Conservation (phyloP, 2,113 vertebrate genomes). For the Melanostigma gelatinosum region DNA sequence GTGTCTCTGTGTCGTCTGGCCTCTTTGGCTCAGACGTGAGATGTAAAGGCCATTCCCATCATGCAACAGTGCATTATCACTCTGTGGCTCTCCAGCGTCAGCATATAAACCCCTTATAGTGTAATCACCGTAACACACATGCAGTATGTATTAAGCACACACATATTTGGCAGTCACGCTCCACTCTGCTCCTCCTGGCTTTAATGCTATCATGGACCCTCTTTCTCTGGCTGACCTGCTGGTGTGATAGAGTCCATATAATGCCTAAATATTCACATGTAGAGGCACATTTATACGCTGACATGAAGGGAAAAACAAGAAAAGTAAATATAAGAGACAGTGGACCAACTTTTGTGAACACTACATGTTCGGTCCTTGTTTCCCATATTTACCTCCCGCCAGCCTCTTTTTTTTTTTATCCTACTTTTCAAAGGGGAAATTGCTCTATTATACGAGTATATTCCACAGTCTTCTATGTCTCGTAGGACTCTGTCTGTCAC, state of each 20-base stretch:
- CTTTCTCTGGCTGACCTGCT: background rate
- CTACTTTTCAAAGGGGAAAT: constrained; percentile 3
- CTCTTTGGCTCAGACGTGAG: constrained; percentile 49
- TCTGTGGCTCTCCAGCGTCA: constrained; percentile 56
- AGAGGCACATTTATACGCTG: constrained; percentile 2
- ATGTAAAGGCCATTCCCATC: constrained; percentile 75
- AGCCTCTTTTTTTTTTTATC: constrained; percentile 24
- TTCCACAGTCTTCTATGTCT: constrained; percentile 13
- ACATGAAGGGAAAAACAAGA: background rate
- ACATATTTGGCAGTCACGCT: constrained; percentile 32
- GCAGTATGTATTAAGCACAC: background rate
- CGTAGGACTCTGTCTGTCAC: background rate
- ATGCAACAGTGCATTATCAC: constrained; percentile 69
- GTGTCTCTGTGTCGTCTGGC: constrained; percentile 12
- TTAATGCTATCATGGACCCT: constrained; percentile 13
- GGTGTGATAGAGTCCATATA: constrained; percentile 13
- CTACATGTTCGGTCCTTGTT: constrained; percentile 6
- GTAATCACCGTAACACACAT: constrained; percentile 60
- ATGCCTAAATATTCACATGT: background rate
- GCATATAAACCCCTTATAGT: constrained; percentile 74
- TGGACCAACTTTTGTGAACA: background rate
- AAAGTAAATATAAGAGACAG: background rate
- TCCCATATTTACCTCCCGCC: constrained; percentile 17
- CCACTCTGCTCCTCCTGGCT: constrained; percentile 20
- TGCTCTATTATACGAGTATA: background rate